phyloP scores from a whole-genome alignment of 1,140 invertebrate genomes.

The Apis laboriosa region DNA sequence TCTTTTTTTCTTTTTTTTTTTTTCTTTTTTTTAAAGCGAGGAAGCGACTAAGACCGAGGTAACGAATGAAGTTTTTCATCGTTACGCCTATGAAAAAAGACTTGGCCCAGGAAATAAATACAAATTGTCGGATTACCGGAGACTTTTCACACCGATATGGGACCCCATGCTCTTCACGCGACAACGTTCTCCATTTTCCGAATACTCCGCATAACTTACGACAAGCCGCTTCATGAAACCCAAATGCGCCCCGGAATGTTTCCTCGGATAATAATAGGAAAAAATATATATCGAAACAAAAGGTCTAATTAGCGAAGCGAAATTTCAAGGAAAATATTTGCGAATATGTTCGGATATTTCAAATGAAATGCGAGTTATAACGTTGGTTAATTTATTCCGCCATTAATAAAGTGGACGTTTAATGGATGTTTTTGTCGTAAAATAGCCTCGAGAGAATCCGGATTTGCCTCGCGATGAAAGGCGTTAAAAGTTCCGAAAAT shows the following conservation, averaged over 20 bases:
- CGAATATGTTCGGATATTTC: neutral
- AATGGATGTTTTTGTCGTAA: constrained; percentile 67
- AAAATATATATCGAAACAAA: constrained; percentile 3
- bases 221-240: constrained; percentile 59
- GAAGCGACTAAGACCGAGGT: constrained; percentile 66
- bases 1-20: constrained; percentile 67
- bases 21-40: constrained; percentile 63
- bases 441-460: constrained; percentile 56
- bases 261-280: neutral
- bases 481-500: constrained; percentile 69
- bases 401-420: constrained; percentile 41
- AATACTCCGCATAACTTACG: constrained; percentile 72
- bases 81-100: constrained; percentile 74
- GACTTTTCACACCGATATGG: constrained; percentile 71
- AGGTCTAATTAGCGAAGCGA: neutral
- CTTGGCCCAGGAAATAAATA: constrained; percentile 79
- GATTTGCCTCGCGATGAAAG: constrained; percentile 47
- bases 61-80: constrained; percentile 79
- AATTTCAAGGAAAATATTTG: neutral
- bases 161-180: constrained; percentile 62
- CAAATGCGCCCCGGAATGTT: constrained; percentile 45
- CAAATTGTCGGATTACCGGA: constrained; percentile 80
- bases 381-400: neutral
- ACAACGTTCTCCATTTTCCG: constrained; percentile 72
- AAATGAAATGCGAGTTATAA: neutral